A percentile compares a stretch with the other conserved stretches of the same genome.
These are phyloP conservation scores for Drosophila sproati DNA, from an alignment of 1,140 invertebrate species.

Conservation along the genomic window DNA sequence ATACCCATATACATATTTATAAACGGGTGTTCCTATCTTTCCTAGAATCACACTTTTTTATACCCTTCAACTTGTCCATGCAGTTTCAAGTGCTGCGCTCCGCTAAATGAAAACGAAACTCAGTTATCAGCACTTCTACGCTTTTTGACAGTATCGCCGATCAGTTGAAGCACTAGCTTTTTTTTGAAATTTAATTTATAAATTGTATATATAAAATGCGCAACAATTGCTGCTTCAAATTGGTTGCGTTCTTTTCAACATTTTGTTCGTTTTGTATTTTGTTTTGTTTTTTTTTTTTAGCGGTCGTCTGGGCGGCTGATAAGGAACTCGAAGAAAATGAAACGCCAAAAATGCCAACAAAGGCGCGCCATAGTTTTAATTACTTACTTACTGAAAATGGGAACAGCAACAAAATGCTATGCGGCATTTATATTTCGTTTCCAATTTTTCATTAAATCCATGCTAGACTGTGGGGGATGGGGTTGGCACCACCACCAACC, in stretches of 20 bases:
- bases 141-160: conserved; percentile 73
- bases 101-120: conserved; percentile 45
- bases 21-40: conserved; percentile 45
- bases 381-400: conserved; percentile 49
- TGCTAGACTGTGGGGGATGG: background rate
- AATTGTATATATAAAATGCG: conserved; percentile 38
- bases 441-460: conserved; percentile 34
- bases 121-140: conserved; percentile 62
- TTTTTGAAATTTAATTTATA: conserved; percentile 75
- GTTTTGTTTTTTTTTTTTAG: conserved; percentile 48
- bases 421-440: conserved; percentile 16
- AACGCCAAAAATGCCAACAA: conserved; percentile 62
- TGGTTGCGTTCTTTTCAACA: conserved; percentile 28
- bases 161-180: conserved; percentile 63
- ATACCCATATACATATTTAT: background rate
- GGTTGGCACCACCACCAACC: conserved; percentile 7
- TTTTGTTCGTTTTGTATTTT: conserved; percentile 19
- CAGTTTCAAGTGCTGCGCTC: conserved; percentile 59
- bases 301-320: conserved; percentile 41
- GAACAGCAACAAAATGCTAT: conserved; percentile 31
- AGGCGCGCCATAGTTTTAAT: conserved; percentile 78
- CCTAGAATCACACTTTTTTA: conserved; percentile 47
- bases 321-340: conserved; percentile 43
- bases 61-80: conserved; percentile 64
- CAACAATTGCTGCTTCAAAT: conserved; percentile 27